Evolutionary conservation across 2,113 vertebrate species (phyloP).

Genomic region (Arenaria interpres): DNA sequence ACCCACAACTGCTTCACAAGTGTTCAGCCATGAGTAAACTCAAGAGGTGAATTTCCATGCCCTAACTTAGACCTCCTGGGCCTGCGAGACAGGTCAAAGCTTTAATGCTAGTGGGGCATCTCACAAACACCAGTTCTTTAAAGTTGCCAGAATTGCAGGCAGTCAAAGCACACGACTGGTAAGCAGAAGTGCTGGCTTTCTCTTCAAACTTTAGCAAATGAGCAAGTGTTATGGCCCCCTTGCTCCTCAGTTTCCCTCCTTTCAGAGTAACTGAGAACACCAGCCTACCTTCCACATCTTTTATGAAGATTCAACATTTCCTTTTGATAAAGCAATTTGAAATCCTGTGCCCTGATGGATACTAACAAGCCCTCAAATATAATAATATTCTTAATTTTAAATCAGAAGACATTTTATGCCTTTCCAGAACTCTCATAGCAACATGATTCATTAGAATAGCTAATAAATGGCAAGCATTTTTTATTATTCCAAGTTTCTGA

Average conservation of each 20-base stretch:
- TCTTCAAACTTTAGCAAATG: not conserved
- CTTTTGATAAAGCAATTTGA: not conserved
- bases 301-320: not conserved
- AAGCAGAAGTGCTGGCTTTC: not conserved
- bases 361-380: not conserved
- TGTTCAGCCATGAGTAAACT: not conserved
- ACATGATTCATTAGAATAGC: not conserved
- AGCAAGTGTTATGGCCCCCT: not conserved
- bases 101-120: not conserved
- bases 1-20: not conserved
- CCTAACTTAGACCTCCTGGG: not conserved
- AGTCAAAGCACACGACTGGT: not conserved
- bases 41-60: not conserved
- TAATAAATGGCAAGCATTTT: not conserved
- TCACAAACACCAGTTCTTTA: not conserved
- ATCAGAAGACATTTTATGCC: not conserved
- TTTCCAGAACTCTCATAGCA: not conserved
- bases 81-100: not conserved
- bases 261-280: not conserved
- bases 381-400: not conserved
- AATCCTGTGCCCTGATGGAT: not conserved
- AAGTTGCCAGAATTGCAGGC: not conserved
- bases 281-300: not conserved
- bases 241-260: not conserved
- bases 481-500: not conserved